A percentile compares a stretch with the other conserved stretches of the same genome.
Evolutionary conservation across 2,113 vertebrate species (phyloP).

Genomic region (Aspiorhynchus laticeps): DNA sequence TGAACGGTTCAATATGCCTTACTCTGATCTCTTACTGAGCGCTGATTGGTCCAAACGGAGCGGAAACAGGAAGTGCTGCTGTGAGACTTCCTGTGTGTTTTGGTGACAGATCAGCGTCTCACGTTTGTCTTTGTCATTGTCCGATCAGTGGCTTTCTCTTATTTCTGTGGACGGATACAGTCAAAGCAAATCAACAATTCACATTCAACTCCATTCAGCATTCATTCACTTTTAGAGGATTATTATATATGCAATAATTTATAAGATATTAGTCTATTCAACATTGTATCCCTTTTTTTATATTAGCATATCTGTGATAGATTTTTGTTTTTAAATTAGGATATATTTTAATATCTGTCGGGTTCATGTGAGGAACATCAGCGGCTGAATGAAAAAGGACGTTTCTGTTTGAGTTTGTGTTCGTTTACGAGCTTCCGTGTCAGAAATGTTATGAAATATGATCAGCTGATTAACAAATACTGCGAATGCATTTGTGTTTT

Average conservation of each 20-base stretch:
- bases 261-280: conserved; percentile 64
- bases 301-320: conserved; percentile 53
- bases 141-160: conserved; percentile 71
- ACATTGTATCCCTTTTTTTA: conserved; percentile 47
- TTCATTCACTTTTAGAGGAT: conserved; percentile 33
- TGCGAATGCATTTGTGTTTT: neutral
- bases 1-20: conserved; percentile 95
- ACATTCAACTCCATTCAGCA: neutral
- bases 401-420: neutral
- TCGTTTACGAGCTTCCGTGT: neutral
- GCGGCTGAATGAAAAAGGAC: neutral
- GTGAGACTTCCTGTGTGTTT: conserved; percentile 50
- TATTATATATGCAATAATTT: conserved; percentile 68
- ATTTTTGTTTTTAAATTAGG: neutral
- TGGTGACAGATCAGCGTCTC: conserved; percentile 86
- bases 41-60: neutral
- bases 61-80: neutral
- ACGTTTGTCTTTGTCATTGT: conserved; percentile 74
- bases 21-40: conserved; percentile 87
- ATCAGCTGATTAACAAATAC: neutral
- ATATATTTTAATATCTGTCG: neutral
- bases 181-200: conserved; percentile 81
- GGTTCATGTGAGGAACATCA: neutral
- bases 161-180: conserved; percentile 74
- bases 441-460: neutral